A percentile compares a stretch with the other conserved stretches of the same genome.
Conservation (phyloP, 2,113 vertebrate species). For the Edolisoma coerulescens region DNA sequence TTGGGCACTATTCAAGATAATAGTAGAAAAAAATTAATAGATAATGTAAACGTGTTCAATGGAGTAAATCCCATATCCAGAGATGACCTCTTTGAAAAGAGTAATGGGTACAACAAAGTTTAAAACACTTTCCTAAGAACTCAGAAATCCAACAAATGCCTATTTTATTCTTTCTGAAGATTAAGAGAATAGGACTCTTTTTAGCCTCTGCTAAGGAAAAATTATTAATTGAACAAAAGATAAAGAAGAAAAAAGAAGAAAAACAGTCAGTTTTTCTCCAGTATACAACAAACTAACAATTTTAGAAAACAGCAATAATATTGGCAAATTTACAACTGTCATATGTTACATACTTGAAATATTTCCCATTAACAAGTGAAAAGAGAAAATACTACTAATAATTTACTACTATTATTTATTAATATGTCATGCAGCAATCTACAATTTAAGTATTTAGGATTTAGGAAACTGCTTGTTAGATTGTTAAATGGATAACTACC, state of each 20-base stretch:
- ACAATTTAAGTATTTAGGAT: not conserved
- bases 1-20: not conserved
- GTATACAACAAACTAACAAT: accelerated
- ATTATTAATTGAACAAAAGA: not conserved
- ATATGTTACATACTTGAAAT: not conserved
- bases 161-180: not conserved
- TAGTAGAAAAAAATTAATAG: not conserved
- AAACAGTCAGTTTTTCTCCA: not conserved
- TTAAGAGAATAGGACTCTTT: not conserved
- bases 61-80: not conserved
- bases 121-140: not conserved
- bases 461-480: not conserved
- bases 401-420: not conserved
- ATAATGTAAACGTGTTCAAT: not conserved
- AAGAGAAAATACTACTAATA: not conserved
- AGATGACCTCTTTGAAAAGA: not conserved
- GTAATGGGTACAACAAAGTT: not conserved
- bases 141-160: not conserved
- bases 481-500: not conserved
- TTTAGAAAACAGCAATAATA: not conserved
- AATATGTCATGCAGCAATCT: not conserved
- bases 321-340: not conserved
- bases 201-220: not conserved
- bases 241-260: not conserved
- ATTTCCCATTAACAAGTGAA: not conserved